Conservation (phyloP, 2,888 invertebrate genomes). For the Acleris holmiana region DNA sequence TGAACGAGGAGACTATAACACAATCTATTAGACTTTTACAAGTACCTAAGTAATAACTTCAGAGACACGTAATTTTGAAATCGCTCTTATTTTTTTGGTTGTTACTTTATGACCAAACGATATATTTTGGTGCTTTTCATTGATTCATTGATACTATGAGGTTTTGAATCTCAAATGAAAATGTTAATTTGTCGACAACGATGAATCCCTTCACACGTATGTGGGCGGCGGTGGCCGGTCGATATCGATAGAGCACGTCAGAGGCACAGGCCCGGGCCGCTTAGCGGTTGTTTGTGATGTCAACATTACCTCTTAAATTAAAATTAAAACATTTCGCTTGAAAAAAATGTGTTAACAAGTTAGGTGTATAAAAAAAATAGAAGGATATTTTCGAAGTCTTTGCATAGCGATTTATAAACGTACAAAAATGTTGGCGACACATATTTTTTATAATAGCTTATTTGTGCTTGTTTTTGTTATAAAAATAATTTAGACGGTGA, state of each 20-base stretch:
- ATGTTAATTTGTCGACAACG: conserved; percentile 25
- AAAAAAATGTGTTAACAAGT: conserved; percentile 31
- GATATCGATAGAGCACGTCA: conserved; percentile 37
- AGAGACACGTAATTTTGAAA: not conserved
- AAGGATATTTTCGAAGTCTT: conserved; percentile 15
- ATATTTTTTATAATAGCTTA: conserved; percentile 39
- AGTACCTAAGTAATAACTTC: too few relatives aligned
- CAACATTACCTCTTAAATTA: conserved; percentile 54
- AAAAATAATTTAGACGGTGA: conserved; percentile 61
- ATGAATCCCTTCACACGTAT: conserved; percentile 24
- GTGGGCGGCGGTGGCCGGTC: conserved; percentile 31
- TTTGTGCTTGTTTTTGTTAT: conserved; percentile 44
- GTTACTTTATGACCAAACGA: not conserved
- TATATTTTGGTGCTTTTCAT: too few relatives aligned
- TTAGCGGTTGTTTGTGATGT: conserved; percentile 69
- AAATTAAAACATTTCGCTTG: conserved; percentile 29
- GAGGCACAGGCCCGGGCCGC: conserved; percentile 55
- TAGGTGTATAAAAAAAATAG: conserved; percentile 36
- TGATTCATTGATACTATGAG: too few relatives aligned
- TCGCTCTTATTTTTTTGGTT: not conserved
- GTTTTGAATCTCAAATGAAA: not conserved
- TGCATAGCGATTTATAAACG: conserved; percentile 1
- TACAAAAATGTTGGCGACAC: conserved; percentile 17
- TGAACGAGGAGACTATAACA: too few relatives aligned
- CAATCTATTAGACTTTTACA: too few relatives aligned